Evolutionary conservation across 2,113 vertebrate genomes (phyloP).

Genomic region (Sitta europaea): DNA sequence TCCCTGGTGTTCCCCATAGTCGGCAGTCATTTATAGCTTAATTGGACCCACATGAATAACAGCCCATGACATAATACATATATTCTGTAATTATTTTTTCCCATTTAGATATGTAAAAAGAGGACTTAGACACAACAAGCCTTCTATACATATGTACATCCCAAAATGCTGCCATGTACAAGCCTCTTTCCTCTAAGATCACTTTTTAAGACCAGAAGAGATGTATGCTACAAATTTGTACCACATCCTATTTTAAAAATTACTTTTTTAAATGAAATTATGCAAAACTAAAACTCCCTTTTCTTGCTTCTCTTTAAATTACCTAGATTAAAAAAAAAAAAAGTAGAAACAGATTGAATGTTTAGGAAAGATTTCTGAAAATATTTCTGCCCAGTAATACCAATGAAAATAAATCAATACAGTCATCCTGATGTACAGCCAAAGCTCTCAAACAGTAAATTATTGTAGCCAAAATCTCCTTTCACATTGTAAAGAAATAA

Average conservation of each 20-base stretch:
- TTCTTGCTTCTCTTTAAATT: background rate
- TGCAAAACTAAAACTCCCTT: background rate
- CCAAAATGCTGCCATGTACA: background rate
- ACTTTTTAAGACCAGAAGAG: background rate
- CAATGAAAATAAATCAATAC: background rate
- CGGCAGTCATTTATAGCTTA: background rate
- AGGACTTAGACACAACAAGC: background rate
- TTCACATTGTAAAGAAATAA: background rate
- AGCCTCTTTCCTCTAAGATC: background rate
- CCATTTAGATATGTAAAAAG: background rate
- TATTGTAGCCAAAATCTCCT: background rate
- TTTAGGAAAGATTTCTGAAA: background rate
- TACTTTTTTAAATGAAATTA: background rate
- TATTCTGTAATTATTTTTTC: background rate
- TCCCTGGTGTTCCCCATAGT: background rate
- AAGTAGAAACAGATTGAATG: background rate
- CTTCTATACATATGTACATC: background rate
- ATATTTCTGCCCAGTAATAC: background rate
- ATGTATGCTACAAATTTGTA: background rate
- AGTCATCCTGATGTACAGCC: background rate
- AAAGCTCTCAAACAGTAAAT: background rate
- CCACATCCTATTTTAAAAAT: background rate
- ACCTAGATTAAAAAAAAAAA: background rate
- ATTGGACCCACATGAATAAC: background rate
- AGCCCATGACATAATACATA: background rate